phyloP scores from a whole-genome alignment of 2,113 vertebrate species.

The Brienomyrus brachyistius region DNA sequence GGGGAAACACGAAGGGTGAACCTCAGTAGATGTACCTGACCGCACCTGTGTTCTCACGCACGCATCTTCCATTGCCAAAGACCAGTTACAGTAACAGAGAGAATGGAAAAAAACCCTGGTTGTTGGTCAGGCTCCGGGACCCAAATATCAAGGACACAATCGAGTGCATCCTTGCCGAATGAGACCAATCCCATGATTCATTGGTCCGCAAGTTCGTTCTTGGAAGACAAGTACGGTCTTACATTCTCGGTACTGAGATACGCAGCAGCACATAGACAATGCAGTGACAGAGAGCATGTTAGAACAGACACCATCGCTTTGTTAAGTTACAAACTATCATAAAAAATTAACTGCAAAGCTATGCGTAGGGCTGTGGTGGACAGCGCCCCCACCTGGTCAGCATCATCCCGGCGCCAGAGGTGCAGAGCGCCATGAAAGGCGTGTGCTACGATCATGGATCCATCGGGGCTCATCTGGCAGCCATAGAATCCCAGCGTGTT shows the following conservation, averaged over 20 bases:
- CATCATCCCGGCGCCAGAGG: conserved; percentile 74
- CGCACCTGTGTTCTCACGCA: neutral
- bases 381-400: conserved; percentile 56
- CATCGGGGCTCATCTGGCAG: conserved; percentile 85
- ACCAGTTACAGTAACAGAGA: neutral
- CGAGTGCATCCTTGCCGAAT: neutral
- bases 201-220: neutral
- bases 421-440: conserved; percentile 90
- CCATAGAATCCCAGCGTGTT: conserved; percentile 93
- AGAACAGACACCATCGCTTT: no score
- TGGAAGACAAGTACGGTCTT: neutral
- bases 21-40: neutral
- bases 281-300: no score
- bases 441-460: conserved; percentile 82
- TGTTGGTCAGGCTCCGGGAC: neutral
- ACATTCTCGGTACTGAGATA: neutral
- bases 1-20: neutral
- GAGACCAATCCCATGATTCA: neutral
- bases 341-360: no score
- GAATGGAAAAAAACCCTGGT: neutral
- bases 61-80: neutral
- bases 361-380: neutral
- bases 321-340: no score
- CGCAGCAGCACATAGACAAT: neutral
- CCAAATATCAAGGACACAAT: neutral